A percentile compares a stretch with the other conserved stretches of the same genome.
Evolutionary conservation across 2,888 invertebrate genomes (phyloP).

Genomic region (Gibbula magus): DNA sequence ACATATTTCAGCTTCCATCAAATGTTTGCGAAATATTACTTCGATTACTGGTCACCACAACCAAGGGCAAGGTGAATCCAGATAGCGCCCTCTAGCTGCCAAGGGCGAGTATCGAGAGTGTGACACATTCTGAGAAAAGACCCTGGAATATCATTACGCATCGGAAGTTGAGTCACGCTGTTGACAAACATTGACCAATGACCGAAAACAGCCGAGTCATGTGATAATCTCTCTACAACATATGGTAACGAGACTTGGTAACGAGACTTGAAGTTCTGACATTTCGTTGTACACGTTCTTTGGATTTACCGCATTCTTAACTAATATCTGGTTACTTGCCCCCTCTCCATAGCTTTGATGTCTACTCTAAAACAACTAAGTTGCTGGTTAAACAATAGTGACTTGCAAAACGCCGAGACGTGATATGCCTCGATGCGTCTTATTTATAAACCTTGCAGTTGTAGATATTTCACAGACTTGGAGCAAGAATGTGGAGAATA

Average conservation of each 20-base stretch:
- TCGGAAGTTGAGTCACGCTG: too few relatives aligned
- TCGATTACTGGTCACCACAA: too few relatives aligned
- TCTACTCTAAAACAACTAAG: not conserved
- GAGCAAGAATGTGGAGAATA: too few relatives aligned
- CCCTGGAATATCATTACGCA: too few relatives aligned
- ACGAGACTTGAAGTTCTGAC: not conserved
- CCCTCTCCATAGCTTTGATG: not conserved
- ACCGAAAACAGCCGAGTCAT: not conserved
- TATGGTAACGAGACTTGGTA: not conserved
- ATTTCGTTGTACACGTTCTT: not conserved
- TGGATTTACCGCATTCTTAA: not conserved
- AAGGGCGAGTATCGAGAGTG: too few relatives aligned
- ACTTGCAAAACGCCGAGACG: not conserved
- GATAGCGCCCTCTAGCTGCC: too few relatives aligned
- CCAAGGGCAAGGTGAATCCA: too few relatives aligned
- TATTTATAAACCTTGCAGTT: not conserved
- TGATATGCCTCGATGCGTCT: not conserved
- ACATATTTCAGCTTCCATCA: too few relatives aligned
- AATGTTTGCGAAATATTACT: too few relatives aligned
- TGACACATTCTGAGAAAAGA: too few relatives aligned
- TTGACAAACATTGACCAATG: constrained; percentile 5
- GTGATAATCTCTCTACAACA: not conserved
- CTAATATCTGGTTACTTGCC: not conserved
- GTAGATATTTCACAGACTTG: too few relatives aligned
- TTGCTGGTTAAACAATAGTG: not conserved